Base-by-base conservation (phyloP, 2,113 vertebrate species). In the Neolamprologus cancellatus region DNA sequence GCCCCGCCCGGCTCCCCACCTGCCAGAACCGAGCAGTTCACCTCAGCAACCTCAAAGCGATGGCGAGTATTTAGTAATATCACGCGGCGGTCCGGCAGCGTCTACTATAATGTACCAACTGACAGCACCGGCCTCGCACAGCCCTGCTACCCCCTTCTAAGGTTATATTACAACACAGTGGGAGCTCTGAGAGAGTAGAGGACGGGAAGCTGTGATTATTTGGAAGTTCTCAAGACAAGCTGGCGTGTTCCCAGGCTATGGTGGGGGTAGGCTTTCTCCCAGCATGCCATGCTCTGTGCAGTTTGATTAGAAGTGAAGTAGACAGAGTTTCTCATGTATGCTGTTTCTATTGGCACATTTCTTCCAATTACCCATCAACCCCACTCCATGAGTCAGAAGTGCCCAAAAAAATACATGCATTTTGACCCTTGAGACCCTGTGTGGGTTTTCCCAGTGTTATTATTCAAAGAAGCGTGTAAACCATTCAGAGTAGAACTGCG, bases 61-160 rank as follows among this genome's bases (percentile, higher is more conserved):
- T 93, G 89, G 95, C 93, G 93, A 96, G 94, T 92, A 96, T 96
- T 95, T 95, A 93, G 92, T 93, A 95, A 96, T 96, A 94, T 95
- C 66, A 78, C 91, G 95, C 84, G 85, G 91, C 88, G 3, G 86
- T 91, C 90, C 88, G 88, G 89, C 93, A 84, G 91, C 90, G 57
- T 87, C 84, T 9, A 89, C 91, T 90, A 91, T 95, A 94, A 95
- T 93, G 91, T 93, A 92, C 91, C 87, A 83, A 89, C 85, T 91
- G 90, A 95, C 90, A 85, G 92, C 92, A 79, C 86, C 89, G 86
- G 93, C 94, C 93, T 92, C 93, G 93, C 88, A 71, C 83, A 91
- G 87, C 69, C 87, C 87, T 50, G 61, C 50, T 83, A 44, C 93
- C 91, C 94, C 88, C 92, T 91, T 88, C 91, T 87, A 91, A 91